phyloP scores from a whole-genome alignment of 2,797 vertebrate species.

The Ceryle rudis region DNA sequence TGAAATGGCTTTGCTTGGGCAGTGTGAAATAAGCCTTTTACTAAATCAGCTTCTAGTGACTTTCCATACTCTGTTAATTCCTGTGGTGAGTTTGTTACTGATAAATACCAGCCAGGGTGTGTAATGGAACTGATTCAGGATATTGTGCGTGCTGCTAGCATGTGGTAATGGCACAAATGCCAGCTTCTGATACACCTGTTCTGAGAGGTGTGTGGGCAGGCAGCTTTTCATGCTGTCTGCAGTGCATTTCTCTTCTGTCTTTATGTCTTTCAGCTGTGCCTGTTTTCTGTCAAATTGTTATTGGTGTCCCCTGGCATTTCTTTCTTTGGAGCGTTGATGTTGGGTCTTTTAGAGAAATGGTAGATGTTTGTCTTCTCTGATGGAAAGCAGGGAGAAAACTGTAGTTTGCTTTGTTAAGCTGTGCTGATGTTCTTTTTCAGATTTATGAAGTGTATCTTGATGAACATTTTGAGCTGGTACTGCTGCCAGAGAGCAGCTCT shows the following conservation, averaged over 20 bases:
- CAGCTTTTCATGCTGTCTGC: not conserved
- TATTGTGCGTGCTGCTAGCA: rapidly evolving
- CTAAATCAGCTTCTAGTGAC: not conserved
- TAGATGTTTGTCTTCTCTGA: not conserved
- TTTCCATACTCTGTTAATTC: not conserved
- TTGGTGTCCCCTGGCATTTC: not conserved
- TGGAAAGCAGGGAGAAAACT: not conserved
- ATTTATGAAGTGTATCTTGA: not conserved
- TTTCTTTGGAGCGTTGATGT: not conserved
- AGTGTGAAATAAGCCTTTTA: not conserved
- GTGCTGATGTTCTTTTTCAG: not conserved
- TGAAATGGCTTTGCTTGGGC: not conserved
- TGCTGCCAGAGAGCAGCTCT: not conserved
- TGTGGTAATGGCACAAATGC: not conserved
- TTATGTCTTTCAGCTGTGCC: not conserved
- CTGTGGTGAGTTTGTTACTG: not conserved
- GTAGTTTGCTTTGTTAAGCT: not conserved
- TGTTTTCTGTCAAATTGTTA: not conserved
- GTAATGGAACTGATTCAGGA: not conserved
- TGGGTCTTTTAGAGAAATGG: not conserved
- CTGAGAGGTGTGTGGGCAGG: not conserved
- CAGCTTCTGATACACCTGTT: not conserved
- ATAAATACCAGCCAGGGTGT: rapidly evolving
- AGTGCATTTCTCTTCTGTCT: not conserved
- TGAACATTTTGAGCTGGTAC: not conserved